Percentiles rank a stretch among this genome's conserved stretches.
These are phyloP conservation scores for Brachionus paranguensis DNA, from an alignment of 1,140 invertebrate species.

Conservation along the genomic window DNA sequence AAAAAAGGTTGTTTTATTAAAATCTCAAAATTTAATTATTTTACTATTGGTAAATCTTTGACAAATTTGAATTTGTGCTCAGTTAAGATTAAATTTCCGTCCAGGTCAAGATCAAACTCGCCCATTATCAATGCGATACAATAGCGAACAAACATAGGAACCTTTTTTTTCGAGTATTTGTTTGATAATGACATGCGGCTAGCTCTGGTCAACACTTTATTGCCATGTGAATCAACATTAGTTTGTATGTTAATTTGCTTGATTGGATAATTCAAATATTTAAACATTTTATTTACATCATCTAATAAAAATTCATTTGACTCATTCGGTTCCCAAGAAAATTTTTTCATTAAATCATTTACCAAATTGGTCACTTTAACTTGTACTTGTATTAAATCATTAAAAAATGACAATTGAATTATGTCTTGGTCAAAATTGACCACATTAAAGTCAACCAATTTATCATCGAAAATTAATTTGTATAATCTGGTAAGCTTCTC, in stretches of 20 bases:
- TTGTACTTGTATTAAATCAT: background rate
- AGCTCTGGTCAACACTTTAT: background rate
- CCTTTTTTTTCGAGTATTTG: constrained; percentile 7
- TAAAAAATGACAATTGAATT: background rate
- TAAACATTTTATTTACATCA: constrained; percentile 2
- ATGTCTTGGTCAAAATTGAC: constrained; percentile 7
- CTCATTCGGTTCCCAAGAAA: background rate
- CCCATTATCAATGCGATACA: constrained; percentile 1
- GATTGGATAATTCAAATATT: constrained; percentile 34
- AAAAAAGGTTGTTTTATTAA: background rate
- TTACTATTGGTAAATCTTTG: constrained; percentile 30
- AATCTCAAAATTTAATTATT: background rate
- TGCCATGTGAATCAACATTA: constrained; percentile 10
- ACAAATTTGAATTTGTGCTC: constrained; percentile 17
- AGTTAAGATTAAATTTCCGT: background rate
- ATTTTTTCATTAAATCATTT: background rate
- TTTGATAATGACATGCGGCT: background rate
- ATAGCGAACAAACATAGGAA: constrained; percentile 12
- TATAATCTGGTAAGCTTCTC: constrained; percentile 13
- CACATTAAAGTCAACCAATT: background rate
- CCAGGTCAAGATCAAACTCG: background rate
- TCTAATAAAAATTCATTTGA: background rate
- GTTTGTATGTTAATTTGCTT: background rate
- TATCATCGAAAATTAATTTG: background rate
- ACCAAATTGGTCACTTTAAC: constrained; percentile 37